These are phyloP conservation scores for Stichodactyla mertensii DNA, from an alignment of 64 coral and sea anemone species.

Conservation along the genomic window DNA sequence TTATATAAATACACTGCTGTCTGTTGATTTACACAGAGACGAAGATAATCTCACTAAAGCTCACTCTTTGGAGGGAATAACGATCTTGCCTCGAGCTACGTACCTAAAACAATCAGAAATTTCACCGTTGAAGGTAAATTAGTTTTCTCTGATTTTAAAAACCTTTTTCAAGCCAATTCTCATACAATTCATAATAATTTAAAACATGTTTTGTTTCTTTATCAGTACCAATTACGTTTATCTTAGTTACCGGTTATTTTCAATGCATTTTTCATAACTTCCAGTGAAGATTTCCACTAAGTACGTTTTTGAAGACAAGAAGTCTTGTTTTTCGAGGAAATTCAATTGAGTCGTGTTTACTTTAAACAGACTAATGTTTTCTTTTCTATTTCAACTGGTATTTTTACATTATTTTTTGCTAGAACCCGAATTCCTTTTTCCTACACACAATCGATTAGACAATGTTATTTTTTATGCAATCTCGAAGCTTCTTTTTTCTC, in stretches of 20 bases:
- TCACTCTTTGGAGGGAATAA: not conserved
- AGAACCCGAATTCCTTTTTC: not conserved
- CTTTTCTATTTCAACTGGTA: not conserved
- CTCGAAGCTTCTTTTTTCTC: not conserved
- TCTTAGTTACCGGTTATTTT: not conserved
- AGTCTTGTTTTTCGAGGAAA: not conserved
- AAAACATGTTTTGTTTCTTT: not conserved
- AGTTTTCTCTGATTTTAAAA: not conserved
- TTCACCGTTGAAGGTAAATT: not conserved
- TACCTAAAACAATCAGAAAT: not conserved
- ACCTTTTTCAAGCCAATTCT: not conserved
- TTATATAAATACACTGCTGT: not conserved
- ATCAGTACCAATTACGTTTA: not conserved
- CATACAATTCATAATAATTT: not conserved
- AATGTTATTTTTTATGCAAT: too few relatives aligned
- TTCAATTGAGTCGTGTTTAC: not conserved
- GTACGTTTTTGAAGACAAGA: not conserved
- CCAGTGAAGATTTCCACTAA: not conserved
- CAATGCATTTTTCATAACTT: not conserved
- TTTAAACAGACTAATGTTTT: not conserved
- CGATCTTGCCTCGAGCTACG: not conserved
- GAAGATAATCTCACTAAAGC: not conserved
- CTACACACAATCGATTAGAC: too few relatives aligned
- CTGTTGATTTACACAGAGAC: not conserved
- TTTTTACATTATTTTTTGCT: not conserved